Conservation (phyloP, 2,797 vertebrate genomes). For the Rhinatrema bivittatum region DNA sequence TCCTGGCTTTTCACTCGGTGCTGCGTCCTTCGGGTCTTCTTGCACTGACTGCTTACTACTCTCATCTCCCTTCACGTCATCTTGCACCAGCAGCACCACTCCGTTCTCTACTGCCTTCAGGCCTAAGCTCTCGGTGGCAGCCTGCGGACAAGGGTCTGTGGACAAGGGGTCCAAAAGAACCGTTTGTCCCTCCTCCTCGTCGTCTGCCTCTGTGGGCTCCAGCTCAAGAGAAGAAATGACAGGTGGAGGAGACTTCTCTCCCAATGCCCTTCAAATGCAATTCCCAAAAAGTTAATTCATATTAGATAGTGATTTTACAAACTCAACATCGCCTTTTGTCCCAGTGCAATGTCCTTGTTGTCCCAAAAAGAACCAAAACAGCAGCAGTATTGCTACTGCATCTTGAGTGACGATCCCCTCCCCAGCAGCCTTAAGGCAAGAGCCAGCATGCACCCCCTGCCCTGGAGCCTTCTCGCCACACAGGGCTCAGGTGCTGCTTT, state of each 20-base stretch:
- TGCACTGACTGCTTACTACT: slow-evolving; percentile 14
- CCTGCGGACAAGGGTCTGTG: slow-evolving; percentile 2
- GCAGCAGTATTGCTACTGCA: not conserved
- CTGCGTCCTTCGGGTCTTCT: slow-evolving; percentile 23
- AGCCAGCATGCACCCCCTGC: not conserved
- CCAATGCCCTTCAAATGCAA: slow-evolving; percentile 70
- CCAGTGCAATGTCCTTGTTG: no score
- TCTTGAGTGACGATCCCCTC: not conserved
- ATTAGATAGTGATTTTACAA: no score
- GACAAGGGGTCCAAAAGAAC: slow-evolving; percentile 3
- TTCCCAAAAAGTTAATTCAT: no score
- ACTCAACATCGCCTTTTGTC: no score
- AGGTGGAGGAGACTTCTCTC: slow-evolving; percentile 81
- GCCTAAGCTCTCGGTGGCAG: slow-evolving; percentile 20
- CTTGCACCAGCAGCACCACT: not conserved
- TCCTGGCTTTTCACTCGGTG: not conserved
- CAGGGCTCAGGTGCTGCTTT: no score
- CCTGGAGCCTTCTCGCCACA: no score
- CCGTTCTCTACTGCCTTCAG: slow-evolving; percentile 18
- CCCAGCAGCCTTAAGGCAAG: not conserved
- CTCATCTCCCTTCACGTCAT: not conserved
- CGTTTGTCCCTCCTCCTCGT: slow-evolving; percentile 20
- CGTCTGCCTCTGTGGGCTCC: slow-evolving; percentile 22
- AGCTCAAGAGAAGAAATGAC: slow-evolving; percentile 50
- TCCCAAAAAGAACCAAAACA: slow-evolving; percentile 10